These are phyloP conservation scores for Poecilia latipinna DNA, from an alignment of 2,113 vertebrate genomes.

Conservation along the genomic window DNA sequence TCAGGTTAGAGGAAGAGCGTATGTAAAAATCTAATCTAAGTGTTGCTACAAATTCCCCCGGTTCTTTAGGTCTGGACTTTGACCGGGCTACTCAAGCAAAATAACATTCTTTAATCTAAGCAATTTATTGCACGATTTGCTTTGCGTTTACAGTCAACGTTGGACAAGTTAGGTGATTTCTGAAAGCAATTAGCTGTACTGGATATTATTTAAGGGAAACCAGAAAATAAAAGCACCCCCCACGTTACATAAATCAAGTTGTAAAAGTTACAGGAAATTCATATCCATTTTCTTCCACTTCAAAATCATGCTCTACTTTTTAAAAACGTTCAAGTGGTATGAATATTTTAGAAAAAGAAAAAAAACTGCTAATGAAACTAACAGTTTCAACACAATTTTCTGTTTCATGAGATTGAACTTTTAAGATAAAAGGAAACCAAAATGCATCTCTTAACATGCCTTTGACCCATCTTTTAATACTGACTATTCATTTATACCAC, in stretches of 20 bases:
- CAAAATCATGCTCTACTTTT: not conserved
- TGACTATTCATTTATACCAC: slow-evolving; percentile 70
- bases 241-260: not conserved
- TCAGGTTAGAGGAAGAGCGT: not conserved
- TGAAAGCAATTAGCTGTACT: too few species aligned
- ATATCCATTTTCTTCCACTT: too few species aligned
- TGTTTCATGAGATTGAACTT: slow-evolving; percentile 19
- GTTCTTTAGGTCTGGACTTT: not conserved
- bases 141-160: not conserved
- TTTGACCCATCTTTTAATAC: slow-evolving; percentile 62
- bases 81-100: not conserved
- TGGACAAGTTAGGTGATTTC: too few species aligned
- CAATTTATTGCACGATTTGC: too few species aligned
- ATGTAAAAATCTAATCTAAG: not conserved
- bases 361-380: not conserved
- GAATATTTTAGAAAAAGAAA: not conserved
- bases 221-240: not conserved
- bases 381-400: not conserved
- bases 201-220: not conserved
- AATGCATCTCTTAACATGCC: slow-evolving; percentile 40
- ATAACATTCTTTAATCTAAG: not conserved
- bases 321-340: not conserved
- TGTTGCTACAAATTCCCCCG: not conserved
- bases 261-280: too few species aligned
- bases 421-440: slow-evolving; percentile 10